A percentile compares a stretch with the other conserved stretches of the same genome.
Conservation (phyloP, 2,888 invertebrate species). For the Allacma fusca region DNA sequence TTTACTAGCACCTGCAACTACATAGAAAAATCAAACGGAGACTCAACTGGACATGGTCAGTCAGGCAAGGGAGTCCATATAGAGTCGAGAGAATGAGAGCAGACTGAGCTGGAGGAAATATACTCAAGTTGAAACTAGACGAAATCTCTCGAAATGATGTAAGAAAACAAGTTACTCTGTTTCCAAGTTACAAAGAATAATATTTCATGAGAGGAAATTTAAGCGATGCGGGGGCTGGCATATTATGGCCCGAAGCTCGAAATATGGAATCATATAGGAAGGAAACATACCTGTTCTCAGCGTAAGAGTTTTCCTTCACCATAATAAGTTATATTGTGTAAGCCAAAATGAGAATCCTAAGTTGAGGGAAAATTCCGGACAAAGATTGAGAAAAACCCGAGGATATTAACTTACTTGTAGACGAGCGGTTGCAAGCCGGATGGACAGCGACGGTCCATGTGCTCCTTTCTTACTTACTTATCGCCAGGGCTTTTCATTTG, state of each 20-base stretch:
- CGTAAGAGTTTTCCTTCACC: not conserved
- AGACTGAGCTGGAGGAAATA: not conserved
- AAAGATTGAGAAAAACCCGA: too few species aligned
- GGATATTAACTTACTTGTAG: too few species aligned
- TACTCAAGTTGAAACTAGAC: not conserved
- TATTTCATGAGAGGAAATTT: slow-evolving; percentile 13
- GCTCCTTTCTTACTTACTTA: not conserved
- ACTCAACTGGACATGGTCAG: not conserved
- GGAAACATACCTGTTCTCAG: too few species aligned
- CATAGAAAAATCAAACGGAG: not conserved
- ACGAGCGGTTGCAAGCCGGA: not conserved
- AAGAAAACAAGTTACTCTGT: not conserved
- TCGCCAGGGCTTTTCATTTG: not conserved
- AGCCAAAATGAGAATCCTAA: not conserved
- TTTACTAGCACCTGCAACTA: not conserved
- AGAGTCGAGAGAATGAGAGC: not conserved
- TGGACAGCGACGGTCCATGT: not conserved
- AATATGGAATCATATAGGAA: not conserved
- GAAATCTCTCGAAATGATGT: not conserved
- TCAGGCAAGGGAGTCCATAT: not conserved
- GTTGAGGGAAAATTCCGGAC: not conserved
- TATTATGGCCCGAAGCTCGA: not conserved
- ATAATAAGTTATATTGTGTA: slow-evolving; percentile 11
- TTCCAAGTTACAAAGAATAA: not conserved
- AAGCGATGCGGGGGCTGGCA: slow-evolving; percentile 3